Conservation (phyloP, 2,797 vertebrate genomes). For the Rhincodon typus region DNA sequence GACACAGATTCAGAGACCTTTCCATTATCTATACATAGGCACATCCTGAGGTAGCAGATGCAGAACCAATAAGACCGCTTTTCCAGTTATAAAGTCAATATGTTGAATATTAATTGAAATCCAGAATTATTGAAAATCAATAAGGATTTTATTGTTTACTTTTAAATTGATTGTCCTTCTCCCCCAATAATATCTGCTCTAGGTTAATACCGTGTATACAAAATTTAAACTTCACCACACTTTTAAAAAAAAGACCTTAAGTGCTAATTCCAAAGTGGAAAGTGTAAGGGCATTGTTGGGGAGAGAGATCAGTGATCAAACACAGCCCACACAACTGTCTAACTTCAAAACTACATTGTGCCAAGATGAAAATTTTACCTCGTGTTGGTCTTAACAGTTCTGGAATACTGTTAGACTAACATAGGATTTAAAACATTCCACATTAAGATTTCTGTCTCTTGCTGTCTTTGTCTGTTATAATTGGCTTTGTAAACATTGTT, state of each 20-base stretch:
- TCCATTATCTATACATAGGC: neutral
- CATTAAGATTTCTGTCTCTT: constrained; percentile 15
- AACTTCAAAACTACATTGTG: neutral
- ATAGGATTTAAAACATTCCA: neutral
- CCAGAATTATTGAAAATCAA: neutral
- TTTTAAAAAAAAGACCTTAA: neutral
- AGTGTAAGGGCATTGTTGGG: neutral
- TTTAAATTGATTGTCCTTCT: neutral
- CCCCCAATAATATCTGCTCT: neutral
- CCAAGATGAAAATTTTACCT: neutral
- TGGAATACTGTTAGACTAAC: neutral
- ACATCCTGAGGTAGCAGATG: neutral
- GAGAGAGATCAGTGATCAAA: neutral
- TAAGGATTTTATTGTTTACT: neutral
- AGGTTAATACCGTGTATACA: neutral
- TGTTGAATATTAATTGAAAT: neutral
- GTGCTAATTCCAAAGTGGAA: neutral
- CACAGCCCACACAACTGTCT: neutral
- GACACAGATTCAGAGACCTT: neutral
- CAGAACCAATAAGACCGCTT: neutral
- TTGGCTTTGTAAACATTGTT: neutral
- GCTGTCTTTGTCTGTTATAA: constrained; percentile 9
- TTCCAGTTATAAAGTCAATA: neutral
- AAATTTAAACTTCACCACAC: neutral
- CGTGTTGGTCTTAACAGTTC: neutral